Conservation (phyloP, 2,113 vertebrate species). For the Fulmarus glacialis region DNA sequence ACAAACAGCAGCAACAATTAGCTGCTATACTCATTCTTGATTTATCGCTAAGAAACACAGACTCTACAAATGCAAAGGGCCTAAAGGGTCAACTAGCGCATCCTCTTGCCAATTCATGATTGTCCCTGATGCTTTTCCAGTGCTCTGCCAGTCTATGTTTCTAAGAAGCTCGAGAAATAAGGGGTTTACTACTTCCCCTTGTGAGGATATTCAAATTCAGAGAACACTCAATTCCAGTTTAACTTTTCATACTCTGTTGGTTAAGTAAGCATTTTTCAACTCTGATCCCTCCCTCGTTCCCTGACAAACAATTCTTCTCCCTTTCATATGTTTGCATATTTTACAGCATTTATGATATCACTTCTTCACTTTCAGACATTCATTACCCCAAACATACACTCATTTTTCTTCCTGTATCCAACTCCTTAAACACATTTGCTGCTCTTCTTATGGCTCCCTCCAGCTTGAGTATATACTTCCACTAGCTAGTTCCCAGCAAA, state of each 20-base stretch:
- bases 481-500: neutral
- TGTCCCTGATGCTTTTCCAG: neutral
- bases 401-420: neutral
- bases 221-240: neutral
- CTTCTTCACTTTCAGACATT: neutral
- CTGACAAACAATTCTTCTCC: neutral
- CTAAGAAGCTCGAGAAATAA: neutral
- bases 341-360: neutral
- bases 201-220: neutral
- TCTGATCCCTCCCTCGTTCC: neutral
- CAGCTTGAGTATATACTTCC: neutral
- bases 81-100: slow-evolving; percentile 19
- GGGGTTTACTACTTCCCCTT: neutral
- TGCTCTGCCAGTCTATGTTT: neutral
- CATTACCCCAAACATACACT: neutral
- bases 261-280: neutral
- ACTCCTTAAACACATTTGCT: neutral
- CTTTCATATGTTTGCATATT: neutral
- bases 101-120: neutral
- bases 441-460: neutral
- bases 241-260: neutral
- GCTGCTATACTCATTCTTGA: slow-evolving; percentile 46
- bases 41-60: neutral
- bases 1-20: slow-evolving; percentile 58
- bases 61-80: slow-evolving; percentile 1